Evolutionary conservation across 2,113 vertebrate genomes (phyloP).

Genomic region (Catharus bicknelli): DNA sequence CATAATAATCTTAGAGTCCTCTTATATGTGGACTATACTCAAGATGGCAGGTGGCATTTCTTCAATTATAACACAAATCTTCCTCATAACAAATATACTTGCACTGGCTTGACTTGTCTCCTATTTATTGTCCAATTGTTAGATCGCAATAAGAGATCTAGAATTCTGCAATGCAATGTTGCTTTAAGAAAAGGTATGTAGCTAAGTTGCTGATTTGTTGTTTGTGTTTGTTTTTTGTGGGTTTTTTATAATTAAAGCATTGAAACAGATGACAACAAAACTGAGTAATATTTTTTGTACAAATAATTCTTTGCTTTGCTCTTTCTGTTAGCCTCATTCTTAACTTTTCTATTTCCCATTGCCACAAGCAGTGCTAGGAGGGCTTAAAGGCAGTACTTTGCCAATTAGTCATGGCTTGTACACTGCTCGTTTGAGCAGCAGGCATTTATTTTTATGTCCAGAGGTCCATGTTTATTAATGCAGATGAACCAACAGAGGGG

Average conservation of each 20-base stretch:
- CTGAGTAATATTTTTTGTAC: background rate
- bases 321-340: background rate
- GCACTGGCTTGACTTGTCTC: background rate
- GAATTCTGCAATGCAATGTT: accelerated
- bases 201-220: background rate
- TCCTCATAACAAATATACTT: background rate
- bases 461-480: background rate
- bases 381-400: background rate
- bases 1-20: background rate
- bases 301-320: background rate
- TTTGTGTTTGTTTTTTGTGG: no score
- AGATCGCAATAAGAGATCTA: background rate
- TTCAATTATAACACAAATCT: background rate
- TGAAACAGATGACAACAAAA: background rate
- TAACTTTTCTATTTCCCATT: background rate
- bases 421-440: background rate
- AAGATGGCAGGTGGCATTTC: background rate
- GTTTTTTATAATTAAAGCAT: background rate
- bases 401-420: background rate
- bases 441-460: conserved; percentile 10
- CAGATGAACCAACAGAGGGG: conserved; percentile 1
- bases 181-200: background rate
- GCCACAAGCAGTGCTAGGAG: background rate
- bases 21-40: background rate
- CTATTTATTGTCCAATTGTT: background rate